Conservation (phyloP, 2,113 vertebrate genomes). For the Pomatorhinus ruficollis region DNA sequence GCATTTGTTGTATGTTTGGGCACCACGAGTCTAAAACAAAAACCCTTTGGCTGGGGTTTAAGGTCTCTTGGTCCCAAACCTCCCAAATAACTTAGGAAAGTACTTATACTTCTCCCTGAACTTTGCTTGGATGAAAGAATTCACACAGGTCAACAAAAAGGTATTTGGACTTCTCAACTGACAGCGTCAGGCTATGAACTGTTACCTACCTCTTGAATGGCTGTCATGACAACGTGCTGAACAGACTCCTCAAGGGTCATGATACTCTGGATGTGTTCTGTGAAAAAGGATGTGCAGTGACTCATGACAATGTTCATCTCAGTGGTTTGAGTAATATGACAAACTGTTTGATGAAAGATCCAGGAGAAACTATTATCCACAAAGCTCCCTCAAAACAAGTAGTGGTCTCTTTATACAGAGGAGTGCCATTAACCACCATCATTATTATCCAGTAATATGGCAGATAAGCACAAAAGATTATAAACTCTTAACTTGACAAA, state of each 20-base stretch:
- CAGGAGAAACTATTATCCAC: neutral
- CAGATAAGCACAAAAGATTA: neutral
- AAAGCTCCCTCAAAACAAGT: neutral
- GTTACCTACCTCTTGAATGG: slow-evolving; percentile 91
- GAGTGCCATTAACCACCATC: neutral
- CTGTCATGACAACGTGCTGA: slow-evolving; percentile 97
- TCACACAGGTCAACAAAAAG: neutral
- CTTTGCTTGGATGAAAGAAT: neutral
- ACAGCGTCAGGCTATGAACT: neutral
- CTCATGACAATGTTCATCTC: neutral
- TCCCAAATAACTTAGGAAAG: neutral
- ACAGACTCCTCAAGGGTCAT: slow-evolving; percentile 98
- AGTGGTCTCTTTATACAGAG: neutral
- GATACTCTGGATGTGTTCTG: slow-evolving; percentile 96
- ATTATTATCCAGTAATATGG: neutral
- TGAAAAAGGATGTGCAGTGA: neutral
- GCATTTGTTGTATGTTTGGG: neutral
- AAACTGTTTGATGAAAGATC: neutral
- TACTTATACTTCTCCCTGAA: neutral
- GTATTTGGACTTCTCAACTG: neutral
- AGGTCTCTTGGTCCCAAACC: neutral
- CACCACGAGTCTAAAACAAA: neutral
- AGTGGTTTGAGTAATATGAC: neutral
- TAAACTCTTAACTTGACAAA: neutral
- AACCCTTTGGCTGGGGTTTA: neutral